Conservation (phyloP, 2,797 vertebrate species). For the Sebastes itinus region DNA sequence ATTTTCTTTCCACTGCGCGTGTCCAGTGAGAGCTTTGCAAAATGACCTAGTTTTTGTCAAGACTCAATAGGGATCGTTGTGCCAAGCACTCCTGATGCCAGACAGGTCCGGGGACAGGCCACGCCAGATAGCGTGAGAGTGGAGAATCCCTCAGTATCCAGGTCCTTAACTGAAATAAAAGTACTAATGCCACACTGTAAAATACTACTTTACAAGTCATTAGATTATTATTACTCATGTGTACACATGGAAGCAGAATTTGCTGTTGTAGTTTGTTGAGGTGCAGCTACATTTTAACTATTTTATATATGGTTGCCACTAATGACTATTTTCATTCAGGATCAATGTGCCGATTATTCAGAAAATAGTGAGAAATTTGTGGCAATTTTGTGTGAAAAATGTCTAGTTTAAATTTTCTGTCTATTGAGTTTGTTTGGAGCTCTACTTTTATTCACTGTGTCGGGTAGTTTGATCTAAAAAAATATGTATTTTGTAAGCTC, state of each 20-base stretch:
- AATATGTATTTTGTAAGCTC: not conserved
- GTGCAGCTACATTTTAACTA: not conserved
- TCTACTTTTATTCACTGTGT: not conserved
- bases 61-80: conserved; percentile 73
- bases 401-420: not conserved
- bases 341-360: not conserved
- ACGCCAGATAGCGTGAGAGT: conserved; percentile 58
- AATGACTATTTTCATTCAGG: not conserved
- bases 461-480: not conserved
- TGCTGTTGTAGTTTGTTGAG: not conserved
- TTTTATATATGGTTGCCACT: not conserved
- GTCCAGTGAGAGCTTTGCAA: conserved; percentile 69
- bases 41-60: conserved; percentile 79
- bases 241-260: not conserved
- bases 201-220: not conserved
- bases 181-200: not conserved
- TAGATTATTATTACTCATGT: not conserved
- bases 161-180: not conserved
- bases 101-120: conserved; percentile 55
- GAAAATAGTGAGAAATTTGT: not conserved
- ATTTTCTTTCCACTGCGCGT: conserved; percentile 69
- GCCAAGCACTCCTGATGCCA: conserved; percentile 69
- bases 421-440: not conserved
- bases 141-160: conserved; percentile 27
- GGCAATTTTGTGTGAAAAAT: not conserved